These are phyloP conservation scores for Lucilia sericata DNA, from an alignment of 1,140 invertebrate genomes.

Conservation along the genomic window DNA sequence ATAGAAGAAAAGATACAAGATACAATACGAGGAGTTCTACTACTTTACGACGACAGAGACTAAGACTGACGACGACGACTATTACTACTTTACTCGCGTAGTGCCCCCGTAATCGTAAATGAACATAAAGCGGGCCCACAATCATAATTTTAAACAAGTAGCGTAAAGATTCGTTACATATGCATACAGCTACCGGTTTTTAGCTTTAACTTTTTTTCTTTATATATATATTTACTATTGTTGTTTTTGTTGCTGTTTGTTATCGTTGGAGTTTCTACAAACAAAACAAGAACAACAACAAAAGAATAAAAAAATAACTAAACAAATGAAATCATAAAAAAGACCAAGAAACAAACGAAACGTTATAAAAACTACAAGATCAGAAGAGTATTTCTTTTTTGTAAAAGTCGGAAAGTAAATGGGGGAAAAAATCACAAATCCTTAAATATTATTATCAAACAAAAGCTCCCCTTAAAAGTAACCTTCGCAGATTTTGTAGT, in stretches of 20 bases:
- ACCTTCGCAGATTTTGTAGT: too few relatives aligned
- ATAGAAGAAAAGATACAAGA: not conserved
- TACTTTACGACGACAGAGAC: too few relatives aligned
- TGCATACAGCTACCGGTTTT: slow-evolving; percentile 44
- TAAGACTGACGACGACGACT: not conserved
- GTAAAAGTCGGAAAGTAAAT: too few relatives aligned
- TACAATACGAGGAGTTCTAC: not conserved
- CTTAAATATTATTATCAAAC: not conserved
- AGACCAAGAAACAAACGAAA: not conserved
- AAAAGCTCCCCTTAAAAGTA: not conserved
- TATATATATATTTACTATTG: not conserved
- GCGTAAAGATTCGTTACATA: slow-evolving; percentile 46
- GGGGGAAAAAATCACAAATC: not conserved
- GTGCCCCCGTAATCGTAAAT: not conserved
- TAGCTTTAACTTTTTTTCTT: slow-evolving; percentile 29
- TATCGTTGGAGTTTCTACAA: not conserved
- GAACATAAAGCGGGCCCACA: slow-evolving; percentile 30
- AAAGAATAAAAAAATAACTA: slow-evolving; percentile 9
- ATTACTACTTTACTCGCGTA: not conserved
- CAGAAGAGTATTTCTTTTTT: not conserved
- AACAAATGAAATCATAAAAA: slow-evolving; percentile 34
- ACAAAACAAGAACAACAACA: not conserved
- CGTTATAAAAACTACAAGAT: not conserved
- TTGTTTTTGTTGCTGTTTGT: not conserved
- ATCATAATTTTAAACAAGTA: slow-evolving; percentile 45